Base-by-base conservation (phyloP, 1,140 invertebrate genomes). In the Plutomurus gul region DNA sequence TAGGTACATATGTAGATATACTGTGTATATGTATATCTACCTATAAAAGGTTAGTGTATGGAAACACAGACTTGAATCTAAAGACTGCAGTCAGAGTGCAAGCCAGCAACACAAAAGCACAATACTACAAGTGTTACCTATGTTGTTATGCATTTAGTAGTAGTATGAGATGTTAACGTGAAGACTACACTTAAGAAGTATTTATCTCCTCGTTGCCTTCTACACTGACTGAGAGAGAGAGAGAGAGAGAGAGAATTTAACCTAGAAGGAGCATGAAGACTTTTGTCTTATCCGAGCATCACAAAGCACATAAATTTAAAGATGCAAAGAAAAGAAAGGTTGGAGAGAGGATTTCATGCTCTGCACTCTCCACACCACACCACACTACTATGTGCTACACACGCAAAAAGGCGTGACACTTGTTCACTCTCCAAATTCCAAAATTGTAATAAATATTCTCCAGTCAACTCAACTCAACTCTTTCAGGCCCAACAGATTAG, bases 401-500 rank as follows among this genome's bases (percentile, higher is more conserved):
- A 72, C 70, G 70, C 70, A 72, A 72, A 72, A 72, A 72, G 37
- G 70, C 70, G 70, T 72, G 70, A 72, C 70, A 72, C 70, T 72
- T 72, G 70, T 40, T 72, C 70, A 22, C 70, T 72, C 70, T 72
- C 70, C 20, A 72, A 72, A 72, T 72, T 72, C 70, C 40, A 46
- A 72, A 72, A 72, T 72, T 72, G 70, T 72, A 72, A 72, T 72
- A 72, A 72, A 72, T 72, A 72, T 72, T 72, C 18, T 72, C 40
- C 70, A 72, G 70, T 72, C 70, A 65, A 65, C 27, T 33, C 56
- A 65, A 65, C 27, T 16, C 56, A 65, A 25, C 56, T 65, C 56
- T 33, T 30, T 65, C 25, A 56, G 30, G 49, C 49, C 25, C 49
- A 56, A n/a, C 56, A 65, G 56, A 65, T 65, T 65, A 65, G 56